Evolutionary conservation across 2,113 vertebrate species (phyloP).

Genomic region (Solenodon paradoxus): DNA sequence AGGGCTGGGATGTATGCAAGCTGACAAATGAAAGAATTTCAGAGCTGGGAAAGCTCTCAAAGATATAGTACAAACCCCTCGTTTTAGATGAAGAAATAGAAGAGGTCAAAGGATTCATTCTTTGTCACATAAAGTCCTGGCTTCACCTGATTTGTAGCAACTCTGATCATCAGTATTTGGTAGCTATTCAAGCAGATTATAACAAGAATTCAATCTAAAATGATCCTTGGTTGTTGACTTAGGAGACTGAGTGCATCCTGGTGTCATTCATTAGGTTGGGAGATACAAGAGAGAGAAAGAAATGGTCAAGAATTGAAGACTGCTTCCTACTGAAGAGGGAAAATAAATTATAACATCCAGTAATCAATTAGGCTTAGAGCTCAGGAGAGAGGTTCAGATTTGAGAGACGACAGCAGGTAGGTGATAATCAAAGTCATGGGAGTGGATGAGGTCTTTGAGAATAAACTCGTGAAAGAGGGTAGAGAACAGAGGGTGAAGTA

Average conservation of each 20-base stretch:
- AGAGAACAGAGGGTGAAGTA: background rate
- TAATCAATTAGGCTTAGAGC: background rate
- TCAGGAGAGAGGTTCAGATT: background rate
- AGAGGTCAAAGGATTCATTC: background rate
- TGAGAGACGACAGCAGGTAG: background rate
- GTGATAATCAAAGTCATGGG: background rate
- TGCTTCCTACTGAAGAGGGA: background rate
- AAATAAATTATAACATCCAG: background rate
- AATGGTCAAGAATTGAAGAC: background rate
- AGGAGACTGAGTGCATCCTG: background rate
- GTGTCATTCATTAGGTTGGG: background rate
- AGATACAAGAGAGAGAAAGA: background rate
- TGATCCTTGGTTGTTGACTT: background rate
- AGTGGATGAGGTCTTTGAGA: background rate
- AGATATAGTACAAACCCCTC: background rate
- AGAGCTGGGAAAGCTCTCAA: background rate
- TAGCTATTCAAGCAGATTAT: background rate
- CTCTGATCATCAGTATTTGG: background rate
- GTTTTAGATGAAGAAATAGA: background rate
- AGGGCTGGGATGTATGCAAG: background rate
- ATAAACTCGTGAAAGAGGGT: background rate
- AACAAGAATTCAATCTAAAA: background rate
- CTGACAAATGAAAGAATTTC: background rate
- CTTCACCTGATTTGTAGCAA: background rate
- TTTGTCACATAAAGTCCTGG: background rate